Percentiles rank a stretch among this genome's conserved stretches.
Conservation (phyloP, 2,113 vertebrate species). For the Ailuropoda melanoleuca region DNA sequence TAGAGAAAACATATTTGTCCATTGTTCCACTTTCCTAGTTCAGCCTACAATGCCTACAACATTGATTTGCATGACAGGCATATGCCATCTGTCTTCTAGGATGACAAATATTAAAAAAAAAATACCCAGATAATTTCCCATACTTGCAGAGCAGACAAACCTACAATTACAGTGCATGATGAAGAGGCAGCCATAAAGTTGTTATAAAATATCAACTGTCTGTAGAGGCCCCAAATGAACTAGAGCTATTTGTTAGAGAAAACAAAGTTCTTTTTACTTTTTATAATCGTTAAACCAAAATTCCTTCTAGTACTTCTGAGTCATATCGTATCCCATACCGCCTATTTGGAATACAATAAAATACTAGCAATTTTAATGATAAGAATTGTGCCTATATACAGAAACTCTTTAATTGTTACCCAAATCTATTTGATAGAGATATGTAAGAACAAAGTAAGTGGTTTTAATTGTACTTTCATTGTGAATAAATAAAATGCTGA, state of each 20-base stretch:
- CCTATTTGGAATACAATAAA: slow-evolving; percentile 56
- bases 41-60: not conserved
- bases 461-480: slow-evolving; percentile 24
- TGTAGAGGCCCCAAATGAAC: not conserved
- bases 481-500: slow-evolving; percentile 37
- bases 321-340: slow-evolving; percentile 51
- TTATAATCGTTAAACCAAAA: slow-evolving; percentile 62
- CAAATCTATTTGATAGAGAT: slow-evolving; percentile 33
- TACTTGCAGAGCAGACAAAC: not conserved
- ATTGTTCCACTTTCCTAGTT: slow-evolving; percentile 6
- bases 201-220: slow-evolving; percentile 48
- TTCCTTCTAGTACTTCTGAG: slow-evolving; percentile 59
- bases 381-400: slow-evolving; percentile 5
- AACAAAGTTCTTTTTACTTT: slow-evolving; percentile 65
- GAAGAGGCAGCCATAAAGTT: slow-evolving; percentile 3
- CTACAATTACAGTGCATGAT: slow-evolving; percentile 47
- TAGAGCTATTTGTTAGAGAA: slow-evolving; percentile 47
- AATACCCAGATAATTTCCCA: slow-evolving; percentile 2
- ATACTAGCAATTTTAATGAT: slow-evolving; percentile 68
- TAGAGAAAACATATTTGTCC: not conserved
- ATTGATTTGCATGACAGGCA: not conserved
- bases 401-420: slow-evolving; percentile 14
- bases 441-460: not conserved
- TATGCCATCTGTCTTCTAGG: slow-evolving; percentile 12
- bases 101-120: slow-evolving; percentile 17